Evolutionary conservation across 2,888 invertebrate genomes (phyloP).

Genomic region (Epistrophella euchroma): DNA sequence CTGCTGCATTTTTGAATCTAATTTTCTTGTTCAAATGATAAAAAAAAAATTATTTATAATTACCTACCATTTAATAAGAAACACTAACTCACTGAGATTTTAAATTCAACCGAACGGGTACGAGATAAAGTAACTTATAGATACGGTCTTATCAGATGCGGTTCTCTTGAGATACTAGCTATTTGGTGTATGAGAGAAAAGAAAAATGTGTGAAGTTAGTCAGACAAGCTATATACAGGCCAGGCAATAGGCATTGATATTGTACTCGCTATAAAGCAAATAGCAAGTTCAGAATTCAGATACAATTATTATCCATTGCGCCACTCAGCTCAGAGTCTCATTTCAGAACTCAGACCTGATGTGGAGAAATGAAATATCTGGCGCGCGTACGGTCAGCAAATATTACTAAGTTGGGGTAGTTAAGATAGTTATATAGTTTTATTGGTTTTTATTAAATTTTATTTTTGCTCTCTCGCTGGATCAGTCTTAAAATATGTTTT

Average conservation of each 20-base stretch:
- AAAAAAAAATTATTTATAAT: slow-evolving; percentile 45
- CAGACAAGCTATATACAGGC: not conserved
- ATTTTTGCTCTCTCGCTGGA: slow-evolving; percentile 23
- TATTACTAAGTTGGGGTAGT: slow-evolving; percentile 60
- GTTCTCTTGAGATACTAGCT: slow-evolving; percentile 66
- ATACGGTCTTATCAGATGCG: slow-evolving; percentile 70
- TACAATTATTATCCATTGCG: slow-evolving; percentile 63
- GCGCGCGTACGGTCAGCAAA: slow-evolving; percentile 47
- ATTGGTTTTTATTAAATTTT: slow-evolving; percentile 64
- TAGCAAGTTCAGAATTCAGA: slow-evolving; percentile 50
- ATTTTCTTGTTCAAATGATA: slow-evolving; percentile 25
- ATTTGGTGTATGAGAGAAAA: slow-evolving; percentile 45
- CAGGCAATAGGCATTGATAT: too few relatives aligned
- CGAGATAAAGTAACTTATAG: slow-evolving; percentile 26
- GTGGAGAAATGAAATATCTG: slow-evolving; percentile 41
- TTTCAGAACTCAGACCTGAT: slow-evolving; percentile 22
- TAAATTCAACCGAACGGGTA: slow-evolving; percentile 6
- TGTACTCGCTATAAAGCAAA: not conserved
- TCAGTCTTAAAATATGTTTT: slow-evolving; percentile 46
- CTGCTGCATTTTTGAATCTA: slow-evolving; percentile 22
- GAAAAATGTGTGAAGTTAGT: slow-evolving; percentile 48
- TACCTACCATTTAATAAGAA: slow-evolving; percentile 67
- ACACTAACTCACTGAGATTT: slow-evolving; percentile 2
- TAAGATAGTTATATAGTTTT: slow-evolving; percentile 60
- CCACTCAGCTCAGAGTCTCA: slow-evolving; percentile 22